Percentiles rank a stretch among this genome's conserved stretches.
Evolutionary conservation across 1,140 invertebrate genomes (phyloP).

Genomic region (Chrysomallon squamiferum): DNA sequence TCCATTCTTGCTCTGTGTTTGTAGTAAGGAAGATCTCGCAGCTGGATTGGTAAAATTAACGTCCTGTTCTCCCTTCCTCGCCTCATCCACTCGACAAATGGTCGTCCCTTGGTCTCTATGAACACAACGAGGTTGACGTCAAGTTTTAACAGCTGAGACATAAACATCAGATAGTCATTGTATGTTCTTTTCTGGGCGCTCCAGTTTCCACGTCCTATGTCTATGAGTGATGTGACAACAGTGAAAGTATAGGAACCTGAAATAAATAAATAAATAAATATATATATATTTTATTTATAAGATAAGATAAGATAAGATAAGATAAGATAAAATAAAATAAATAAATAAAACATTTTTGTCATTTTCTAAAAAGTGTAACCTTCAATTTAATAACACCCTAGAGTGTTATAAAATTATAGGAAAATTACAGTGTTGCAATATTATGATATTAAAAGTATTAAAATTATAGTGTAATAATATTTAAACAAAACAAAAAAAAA

Average conservation of each 20-base stretch:
- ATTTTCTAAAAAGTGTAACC: too few relatives aligned
- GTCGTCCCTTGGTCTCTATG: conserved; percentile 17
- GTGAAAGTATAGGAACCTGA: conserved; percentile 29
- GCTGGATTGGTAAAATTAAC: conserved; percentile 1
- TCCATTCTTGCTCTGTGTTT: conserved; percentile 14
- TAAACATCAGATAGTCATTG: conserved; percentile 20
- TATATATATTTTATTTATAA: too few relatives aligned
- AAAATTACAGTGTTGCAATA: too few relatives aligned
- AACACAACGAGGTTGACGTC: conserved; percentile 31
- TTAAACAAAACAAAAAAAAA: too few relatives aligned
- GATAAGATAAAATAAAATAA: too few relatives aligned
- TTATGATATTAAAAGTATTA: too few relatives aligned
- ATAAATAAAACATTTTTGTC: too few relatives aligned
- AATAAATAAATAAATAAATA: background rate
- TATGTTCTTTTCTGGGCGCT: conserved; percentile 3
- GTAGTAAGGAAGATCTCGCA: conserved; percentile 9
- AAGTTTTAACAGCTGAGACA: conserved; percentile 17
- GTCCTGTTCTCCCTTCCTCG: conserved; percentile 14
- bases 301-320: too few relatives aligned
- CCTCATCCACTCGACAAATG: conserved; percentile 21
- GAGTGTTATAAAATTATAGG: too few relatives aligned
- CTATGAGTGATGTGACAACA: conserved; percentile 25
- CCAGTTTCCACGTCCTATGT: conserved; percentile 27
- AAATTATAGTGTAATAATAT: too few relatives aligned
- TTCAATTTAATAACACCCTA: too few relatives aligned